These are phyloP conservation scores for Anolis carolinensis DNA, from an alignment of 2,113 vertebrate genomes.

Conservation along the genomic window DNA sequence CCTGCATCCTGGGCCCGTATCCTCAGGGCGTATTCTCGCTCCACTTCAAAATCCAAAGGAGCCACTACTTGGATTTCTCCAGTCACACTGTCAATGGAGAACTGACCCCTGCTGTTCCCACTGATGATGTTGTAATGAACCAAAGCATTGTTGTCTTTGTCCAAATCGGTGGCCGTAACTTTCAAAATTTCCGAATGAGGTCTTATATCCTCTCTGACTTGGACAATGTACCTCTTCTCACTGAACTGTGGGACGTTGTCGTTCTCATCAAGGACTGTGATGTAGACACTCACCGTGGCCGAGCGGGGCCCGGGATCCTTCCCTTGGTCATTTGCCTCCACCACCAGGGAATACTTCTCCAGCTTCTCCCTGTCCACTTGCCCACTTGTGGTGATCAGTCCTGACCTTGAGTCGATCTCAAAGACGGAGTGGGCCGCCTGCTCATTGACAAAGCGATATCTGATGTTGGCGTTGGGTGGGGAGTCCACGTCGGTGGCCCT, in stretches of 20 bases:
- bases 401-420: conserved; percentile 92
- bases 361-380: conserved; percentile 91
- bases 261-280: conserved; percentile 95
- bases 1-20: conserved; percentile 95
- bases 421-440: conserved; percentile 80
- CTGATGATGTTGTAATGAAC: conserved; percentile 99
- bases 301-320: conserved; percentile 91
- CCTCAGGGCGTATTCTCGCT: conserved; percentile 91
- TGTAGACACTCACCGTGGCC: conserved; percentile 90
- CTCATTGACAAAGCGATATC: conserved; percentile 92
- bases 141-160: conserved; percentile 92
- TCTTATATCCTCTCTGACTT: conserved; percentile 91
- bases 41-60: conserved; percentile 91
- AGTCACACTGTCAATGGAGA: conserved; percentile 93
- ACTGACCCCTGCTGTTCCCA: conserved; percentile 94
- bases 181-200: conserved; percentile 92
- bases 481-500: conserved; percentile 94
- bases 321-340: conserved; percentile 95
- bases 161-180: conserved; percentile 88
- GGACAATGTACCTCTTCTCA: conserved; percentile 94
- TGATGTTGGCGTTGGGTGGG: conserved; percentile 92
- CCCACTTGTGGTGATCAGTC: conserved; percentile 94
- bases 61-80: conserved; percentile 96
- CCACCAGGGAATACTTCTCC: conserved; percentile 91
- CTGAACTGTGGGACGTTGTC: conserved; percentile 98